Percentiles rank a stretch among this genome's conserved stretches.
phyloP scores from a whole-genome alignment of 2,797 vertebrate genomes.

The Megalops cyprinoides region DNA sequence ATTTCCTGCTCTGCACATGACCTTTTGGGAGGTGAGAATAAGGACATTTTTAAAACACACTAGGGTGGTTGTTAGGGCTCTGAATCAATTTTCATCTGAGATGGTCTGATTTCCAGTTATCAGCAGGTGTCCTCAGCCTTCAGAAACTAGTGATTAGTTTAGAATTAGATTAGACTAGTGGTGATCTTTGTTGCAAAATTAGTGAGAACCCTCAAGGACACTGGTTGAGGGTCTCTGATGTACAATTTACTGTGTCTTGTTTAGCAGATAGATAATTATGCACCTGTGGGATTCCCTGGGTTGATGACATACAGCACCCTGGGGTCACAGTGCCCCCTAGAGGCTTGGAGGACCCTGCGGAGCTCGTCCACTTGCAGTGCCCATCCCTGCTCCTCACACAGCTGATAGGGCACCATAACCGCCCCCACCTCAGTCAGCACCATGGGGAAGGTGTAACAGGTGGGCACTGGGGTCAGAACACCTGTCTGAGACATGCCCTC shows the following conservation, averaged over 20 bases:
- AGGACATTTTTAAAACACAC: background rate
- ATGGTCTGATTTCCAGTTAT: background rate
- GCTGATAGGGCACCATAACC: conserved; percentile 63
- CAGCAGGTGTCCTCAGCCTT: background rate
- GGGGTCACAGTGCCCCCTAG: conserved; percentile 63
- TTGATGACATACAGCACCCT: conserved; percentile 73
- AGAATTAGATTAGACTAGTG: background rate
- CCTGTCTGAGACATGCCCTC: conserved; percentile 55
- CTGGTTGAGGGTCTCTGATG: too few species aligned
- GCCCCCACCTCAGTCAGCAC: conserved; percentile 52
- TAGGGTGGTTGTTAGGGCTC: too few species aligned
- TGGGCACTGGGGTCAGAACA: conserved; percentile 67
- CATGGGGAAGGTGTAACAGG: conserved; percentile 13
- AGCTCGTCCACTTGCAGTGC: conserved; percentile 65
- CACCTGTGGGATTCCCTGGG: conserved; percentile 78
- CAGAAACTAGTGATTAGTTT: background rate
- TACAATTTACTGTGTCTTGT: too few species aligned
- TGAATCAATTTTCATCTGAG: background rate
- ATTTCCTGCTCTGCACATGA: conserved; percentile 79
- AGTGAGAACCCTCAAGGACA: background rate
- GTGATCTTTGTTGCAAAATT: background rate
- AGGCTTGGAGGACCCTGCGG: conserved; percentile 53
- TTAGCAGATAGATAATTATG: background rate
- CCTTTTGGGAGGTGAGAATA: conserved; percentile 63
- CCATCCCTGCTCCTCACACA: conserved; percentile 74